These are phyloP conservation scores for Scytalopus superciliaris DNA, from an alignment of 2,113 vertebrate genomes.

Conservation along the genomic window DNA sequence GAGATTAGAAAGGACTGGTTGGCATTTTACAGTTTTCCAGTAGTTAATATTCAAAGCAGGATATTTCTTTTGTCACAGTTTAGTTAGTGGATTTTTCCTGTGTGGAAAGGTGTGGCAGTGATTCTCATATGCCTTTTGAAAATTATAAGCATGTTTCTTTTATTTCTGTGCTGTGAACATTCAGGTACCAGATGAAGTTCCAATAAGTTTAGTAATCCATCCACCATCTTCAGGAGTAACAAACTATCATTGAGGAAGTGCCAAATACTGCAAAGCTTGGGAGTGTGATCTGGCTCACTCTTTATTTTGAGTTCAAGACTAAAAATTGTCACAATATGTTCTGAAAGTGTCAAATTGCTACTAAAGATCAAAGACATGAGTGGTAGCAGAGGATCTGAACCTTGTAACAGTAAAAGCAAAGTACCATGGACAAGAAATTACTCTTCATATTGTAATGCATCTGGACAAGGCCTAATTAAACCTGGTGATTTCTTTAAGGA, in stretches of 20 bases:
- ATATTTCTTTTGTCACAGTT: slow-evolving; percentile 21
- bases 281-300: neutral
- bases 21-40: neutral
- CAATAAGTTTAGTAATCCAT: slow-evolving; percentile 6
- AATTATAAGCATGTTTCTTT: neutral
- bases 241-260: neutral
- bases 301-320: neutral
- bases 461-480: neutral
- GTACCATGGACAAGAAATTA: neutral
- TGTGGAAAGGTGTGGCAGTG: neutral
- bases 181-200: slow-evolving; percentile 1
- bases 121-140: neutral
- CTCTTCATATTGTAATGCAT: neutral
- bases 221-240: neutral
- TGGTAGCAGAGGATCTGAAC: neutral
- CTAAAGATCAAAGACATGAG: neutral
- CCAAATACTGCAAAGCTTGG: neutral
- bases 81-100: neutral
- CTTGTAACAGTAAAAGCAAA: neutral
- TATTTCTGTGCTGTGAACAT: neutral
- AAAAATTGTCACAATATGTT: neutral
- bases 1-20: slow-evolving; percentile 1
- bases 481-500: neutral
- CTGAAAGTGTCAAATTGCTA: neutral
- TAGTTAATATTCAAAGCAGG: slow-evolving; percentile 30